Base-by-base conservation (phyloP, 2,113 vertebrate species). In the Tapirus terrestris region DNA sequence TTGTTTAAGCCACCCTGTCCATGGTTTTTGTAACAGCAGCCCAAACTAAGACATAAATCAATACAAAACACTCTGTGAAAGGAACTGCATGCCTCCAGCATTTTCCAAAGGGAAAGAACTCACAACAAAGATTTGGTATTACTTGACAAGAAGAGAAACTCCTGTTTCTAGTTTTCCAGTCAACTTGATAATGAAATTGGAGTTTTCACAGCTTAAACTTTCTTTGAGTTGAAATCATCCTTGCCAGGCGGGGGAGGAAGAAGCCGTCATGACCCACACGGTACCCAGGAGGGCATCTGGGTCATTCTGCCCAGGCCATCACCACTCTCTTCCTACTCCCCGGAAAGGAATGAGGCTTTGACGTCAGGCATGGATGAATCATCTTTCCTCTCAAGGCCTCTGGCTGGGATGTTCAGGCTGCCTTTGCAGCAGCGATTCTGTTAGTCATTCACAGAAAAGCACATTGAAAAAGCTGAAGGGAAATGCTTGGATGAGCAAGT, bases 381-480 rank as follows among this genome's bases (percentile, higher is more conserved):
- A 99, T 97, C 96, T 92, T 96, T 98, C 96, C 98, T 98, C 98
- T 89, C 95, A 79, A 98, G 97, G 96, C 97, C 97, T 98, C 97
- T 45, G 95, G 96, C 95, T 93, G 96, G 93, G 98, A 98, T 97
- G 72, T 89, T 96, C 96, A 97, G 96, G 97, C 95, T 97, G 96
- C 97, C 97, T 98, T 98, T 98, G 98, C 85, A 97, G 97, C 93
- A 97, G 97, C 96, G 97, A 91, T 96, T 98, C 97, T 97, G 98
- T 99, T 99, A 98, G 98, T 99, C 99, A 99, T 99, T 99, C 98
- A 99, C 96, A 97, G 97, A 98, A 96, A 98, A 96, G 94, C 95
- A 76, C 94, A 84, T 75, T 93, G 93, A 97, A 96, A 98, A 98
- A 94, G 98, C 98, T 98, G 97, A 96, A 97, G 97, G 98, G 98